Evolutionary conservation across 2,113 vertebrate species (phyloP), one percentile per base, ranked within the genome.

Genomic region (Poecile atricapillus): DNA sequence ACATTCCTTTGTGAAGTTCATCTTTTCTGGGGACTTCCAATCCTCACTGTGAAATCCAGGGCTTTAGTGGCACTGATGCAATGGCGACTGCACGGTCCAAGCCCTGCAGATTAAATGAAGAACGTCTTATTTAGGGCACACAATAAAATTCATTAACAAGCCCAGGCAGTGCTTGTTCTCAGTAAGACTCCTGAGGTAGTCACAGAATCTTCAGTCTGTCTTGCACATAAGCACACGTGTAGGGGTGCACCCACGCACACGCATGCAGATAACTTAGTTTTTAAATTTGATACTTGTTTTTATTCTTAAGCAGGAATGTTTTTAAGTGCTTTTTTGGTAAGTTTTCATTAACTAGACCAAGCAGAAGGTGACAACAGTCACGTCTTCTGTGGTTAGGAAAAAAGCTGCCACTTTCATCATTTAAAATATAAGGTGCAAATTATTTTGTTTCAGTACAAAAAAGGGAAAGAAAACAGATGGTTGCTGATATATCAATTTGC

Each of bases 261-360:
- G 1, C 68, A 47, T 20, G 46, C 33, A 71, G 73, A 49, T 92
- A 82, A 79, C 69, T 81, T 78, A 7, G 27, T 31, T 56, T 92
- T 90, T 62, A 58, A 78, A 87, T 93, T 52, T 90, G 69, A 69
- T 93, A 47, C 77, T 71, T 87, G 43, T 80, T 82, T 93, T 89
- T 89, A 75, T 81, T 95, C 79, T 89, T 75, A 49, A 88, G 64
- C 60, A 53, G 55, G 44, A 83, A 68, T 67, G 60, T 53, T 94
- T 87, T 86, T 41, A 87, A 92, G 76, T 89, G 85, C 88, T 96
- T 96, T 93, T 85, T 93, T 89, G 62, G 23, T 87, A 88, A 87
- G 62, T 84, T 93, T 92, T 86, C 64, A 17, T 90, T 83, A 94
- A 92, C 53, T 83, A 71, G 80, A 80, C 77, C 69, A 83, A 81